A percentile compares a stretch with the other conserved stretches of the same genome.
These are phyloP conservation scores for Upupa epops DNA, from an alignment of 2,113 vertebrate genomes.

Conservation along the genomic window DNA sequence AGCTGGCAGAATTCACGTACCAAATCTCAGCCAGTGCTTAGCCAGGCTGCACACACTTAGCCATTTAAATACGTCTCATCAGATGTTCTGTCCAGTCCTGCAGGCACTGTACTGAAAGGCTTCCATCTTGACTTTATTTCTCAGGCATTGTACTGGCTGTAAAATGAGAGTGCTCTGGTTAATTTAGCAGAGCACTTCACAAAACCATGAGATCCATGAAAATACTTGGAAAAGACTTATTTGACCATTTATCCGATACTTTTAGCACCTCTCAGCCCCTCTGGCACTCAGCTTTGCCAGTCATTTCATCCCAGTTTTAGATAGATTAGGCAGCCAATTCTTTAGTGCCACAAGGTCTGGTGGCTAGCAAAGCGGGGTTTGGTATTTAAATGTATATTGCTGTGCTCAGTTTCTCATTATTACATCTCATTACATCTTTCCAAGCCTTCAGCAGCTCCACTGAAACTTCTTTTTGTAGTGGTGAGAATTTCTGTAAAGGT, in stretches of 20 bases:
- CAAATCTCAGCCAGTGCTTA: neutral
- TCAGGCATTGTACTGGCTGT: neutral
- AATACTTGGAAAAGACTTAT: neutral
- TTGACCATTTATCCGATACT: rapidly evolving
- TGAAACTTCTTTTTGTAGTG: neutral
- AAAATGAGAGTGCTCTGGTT: neutral
- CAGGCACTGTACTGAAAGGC: neutral
- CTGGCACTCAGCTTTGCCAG: neutral
- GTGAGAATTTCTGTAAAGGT: neutral
- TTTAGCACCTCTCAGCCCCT: neutral
- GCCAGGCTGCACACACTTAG: neutral
- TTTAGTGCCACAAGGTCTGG: neutral
- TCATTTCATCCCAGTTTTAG: neutral
- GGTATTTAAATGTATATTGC: neutral
- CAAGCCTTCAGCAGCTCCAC: neutral
- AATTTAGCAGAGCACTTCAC: neutral
- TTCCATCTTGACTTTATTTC: neutral
- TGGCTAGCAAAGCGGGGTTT: neutral
- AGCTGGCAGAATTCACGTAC: neutral
- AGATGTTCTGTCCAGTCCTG: neutral
- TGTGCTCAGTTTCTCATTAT: neutral
- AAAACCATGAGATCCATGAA: neutral
- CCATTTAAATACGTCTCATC: neutral
- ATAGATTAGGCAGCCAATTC: neutral
- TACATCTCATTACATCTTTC: neutral